Evolutionary conservation across 2,888 invertebrate genomes (phyloP), one percentile per base, ranked within the genome.

Genomic region (Zygaena filipendulae): DNA sequence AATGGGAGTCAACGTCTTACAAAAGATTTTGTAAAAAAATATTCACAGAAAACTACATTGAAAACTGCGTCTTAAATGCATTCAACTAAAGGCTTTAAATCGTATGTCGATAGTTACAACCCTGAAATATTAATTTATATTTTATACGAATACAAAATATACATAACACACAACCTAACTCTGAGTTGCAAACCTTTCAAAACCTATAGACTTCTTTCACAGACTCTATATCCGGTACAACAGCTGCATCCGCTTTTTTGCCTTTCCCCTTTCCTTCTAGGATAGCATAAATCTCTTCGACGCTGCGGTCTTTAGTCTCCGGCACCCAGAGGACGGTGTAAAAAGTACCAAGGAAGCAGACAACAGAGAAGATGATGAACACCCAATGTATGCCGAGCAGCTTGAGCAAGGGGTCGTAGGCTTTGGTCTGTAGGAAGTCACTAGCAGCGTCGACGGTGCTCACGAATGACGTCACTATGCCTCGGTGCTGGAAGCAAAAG

Each of bases 321-420:
- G 79, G 79, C 0, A 79, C 79, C 54, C 68, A 79, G 30, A 77
- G 53, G 4, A 74, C 49, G 0, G 79, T 75, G 46, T 79, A 79
- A 8, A 66, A 38, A 1, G 74, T 70, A 0, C 75, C 75, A 1
- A 69, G 37, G 59, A 79, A 77, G 45, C 77, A 77, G 3, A 79
- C 63, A 1, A 57, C 14, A 1, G 77, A 74, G 49, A 77, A 79
- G 42, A 75, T 53, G 11, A 75, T 70, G 55, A 79, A 77, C 6
- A 77, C 77, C 77, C 77, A 79, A 33, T 77, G 77, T 34, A 77
- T 77, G 2, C 79, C 79, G 0, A 79, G 49, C 1, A 74, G 53
- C 40, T 77, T 77, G 3, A 71, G 56, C 0, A 79, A 53, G 0
- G 77, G 77, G 36, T 77, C 75, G 45, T 77, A 79, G 0, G 72